These are phyloP conservation scores for Champsocephalus esox DNA, from an alignment of 2,797 vertebrate species.

Conservation along the genomic window DNA sequence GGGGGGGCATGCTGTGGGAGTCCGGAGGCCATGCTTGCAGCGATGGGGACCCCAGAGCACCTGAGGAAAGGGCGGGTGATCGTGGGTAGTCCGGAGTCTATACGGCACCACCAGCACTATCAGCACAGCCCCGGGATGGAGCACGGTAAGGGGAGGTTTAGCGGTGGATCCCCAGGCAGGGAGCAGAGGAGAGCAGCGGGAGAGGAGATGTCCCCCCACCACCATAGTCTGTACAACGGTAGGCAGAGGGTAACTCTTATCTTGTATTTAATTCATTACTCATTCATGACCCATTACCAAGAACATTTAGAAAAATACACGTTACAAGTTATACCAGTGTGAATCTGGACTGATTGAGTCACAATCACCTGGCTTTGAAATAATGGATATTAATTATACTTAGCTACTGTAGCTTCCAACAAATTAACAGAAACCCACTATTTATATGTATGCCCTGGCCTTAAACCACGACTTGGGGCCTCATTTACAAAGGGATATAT, in stretches of 20 bases:
- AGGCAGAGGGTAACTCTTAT: slow-evolving; percentile 80
- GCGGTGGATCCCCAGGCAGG: slow-evolving; percentile 83
- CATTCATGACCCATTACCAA: background rate
- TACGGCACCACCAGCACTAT: slow-evolving; percentile 84
- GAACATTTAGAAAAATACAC: background rate
- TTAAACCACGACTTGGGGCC: too few species aligned
- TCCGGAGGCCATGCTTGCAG: slow-evolving; percentile 87
- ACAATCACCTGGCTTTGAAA: background rate
- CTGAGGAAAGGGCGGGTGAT: slow-evolving; percentile 90
- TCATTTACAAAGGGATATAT: too few species aligned
- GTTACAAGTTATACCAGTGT: background rate
- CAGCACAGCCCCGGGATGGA: slow-evolving; percentile 87
- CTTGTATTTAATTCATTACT: slow-evolving; percentile 30
- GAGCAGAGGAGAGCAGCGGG: slow-evolving; percentile 89
- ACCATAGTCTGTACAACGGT: slow-evolving; percentile 95
- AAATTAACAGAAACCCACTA: too few species aligned
- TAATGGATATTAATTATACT: background rate
- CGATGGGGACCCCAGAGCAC: slow-evolving; percentile 88
- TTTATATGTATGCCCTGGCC: too few species aligned
- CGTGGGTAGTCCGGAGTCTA: slow-evolving; percentile 91
- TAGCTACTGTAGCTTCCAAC: background rate
- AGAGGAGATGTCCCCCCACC: slow-evolving; percentile 90
- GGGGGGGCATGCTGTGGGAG: slow-evolving; percentile 71
- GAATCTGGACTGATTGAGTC: background rate
- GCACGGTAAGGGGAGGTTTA: slow-evolving; percentile 89